Evolutionary conservation across 2,113 vertebrate genomes (phyloP).

Genomic region (Pterophyllum scalare): DNA sequence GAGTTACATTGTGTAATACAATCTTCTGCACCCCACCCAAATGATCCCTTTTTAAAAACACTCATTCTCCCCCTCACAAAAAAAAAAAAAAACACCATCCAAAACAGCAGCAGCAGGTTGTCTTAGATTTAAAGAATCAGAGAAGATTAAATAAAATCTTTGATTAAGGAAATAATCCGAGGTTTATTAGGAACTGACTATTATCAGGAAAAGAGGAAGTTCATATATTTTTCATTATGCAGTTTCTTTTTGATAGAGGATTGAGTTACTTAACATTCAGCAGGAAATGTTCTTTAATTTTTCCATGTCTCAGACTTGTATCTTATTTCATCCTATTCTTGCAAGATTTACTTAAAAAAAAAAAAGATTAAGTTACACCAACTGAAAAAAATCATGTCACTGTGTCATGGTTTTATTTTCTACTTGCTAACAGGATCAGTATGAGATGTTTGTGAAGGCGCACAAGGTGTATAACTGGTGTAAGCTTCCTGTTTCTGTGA

Average conservation of each 20-base stretch:
- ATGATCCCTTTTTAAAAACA: conserved; percentile 64
- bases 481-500: not conserved
- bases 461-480: not conserved
- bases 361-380: no score
- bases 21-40: conserved; percentile 73
- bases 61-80: conserved; percentile 31
- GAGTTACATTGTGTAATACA: conserved; percentile 75
- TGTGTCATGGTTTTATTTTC: no score
- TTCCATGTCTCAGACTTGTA: not conserved
- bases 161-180: not conserved
- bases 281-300: not conserved
- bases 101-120: conserved; percentile 27
- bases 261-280: not conserved
- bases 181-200: not conserved
- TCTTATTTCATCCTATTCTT: not conserved
- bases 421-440: not conserved
- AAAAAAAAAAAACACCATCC: not conserved
- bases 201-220: not conserved
- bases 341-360: not conserved
- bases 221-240: no score
- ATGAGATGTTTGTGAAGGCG: not conserved
- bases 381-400: no score
- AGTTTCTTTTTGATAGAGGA: not conserved
- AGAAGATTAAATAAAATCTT: not conserved
- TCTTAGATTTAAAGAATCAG: not conserved